Conservation (phyloP, 92 coral and sea anemone species). For the Actinernus sp. region DNA sequence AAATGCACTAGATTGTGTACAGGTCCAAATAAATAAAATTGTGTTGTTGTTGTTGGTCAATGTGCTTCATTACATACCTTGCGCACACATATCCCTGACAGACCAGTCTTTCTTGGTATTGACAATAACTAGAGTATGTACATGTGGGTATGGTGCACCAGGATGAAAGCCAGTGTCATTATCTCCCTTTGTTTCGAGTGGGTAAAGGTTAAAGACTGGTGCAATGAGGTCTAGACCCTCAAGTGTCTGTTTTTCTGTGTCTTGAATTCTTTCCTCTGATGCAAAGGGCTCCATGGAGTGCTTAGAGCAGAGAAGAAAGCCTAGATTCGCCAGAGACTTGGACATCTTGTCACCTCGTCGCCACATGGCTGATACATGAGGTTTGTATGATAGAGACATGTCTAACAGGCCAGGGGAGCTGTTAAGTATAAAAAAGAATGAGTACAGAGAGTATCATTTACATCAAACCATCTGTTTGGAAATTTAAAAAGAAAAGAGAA, state of each 20-base stretch:
- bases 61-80: no score
- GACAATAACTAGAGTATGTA: slow-evolving; percentile 83
- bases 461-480: no score
- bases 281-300: slow-evolving; percentile 61
- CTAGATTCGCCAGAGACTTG: slow-evolving; percentile 84
- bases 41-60: no score
- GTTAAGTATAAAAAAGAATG: not conserved
- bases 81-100: slow-evolving; percentile 80
- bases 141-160: slow-evolving; percentile 78
- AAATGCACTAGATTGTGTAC: no score
- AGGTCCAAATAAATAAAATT: no score
- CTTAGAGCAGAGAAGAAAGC: slow-evolving; percentile 85
- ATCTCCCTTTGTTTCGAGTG: slow-evolving; percentile 52
- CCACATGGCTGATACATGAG: slow-evolving; percentile 80
- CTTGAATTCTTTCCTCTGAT: slow-evolving; percentile 37
- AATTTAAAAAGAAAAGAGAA: not conserved
- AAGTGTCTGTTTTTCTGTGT: slow-evolving; percentile 46
- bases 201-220: slow-evolving; percentile 86
- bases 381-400: slow-evolving; percentile 80
- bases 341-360: slow-evolving; percentile 53
- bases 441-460: not conserved
- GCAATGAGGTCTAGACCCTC: slow-evolving; percentile 83
- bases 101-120: slow-evolving; percentile 81
- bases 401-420: slow-evolving; percentile 84
- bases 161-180: slow-evolving; percentile 84